A percentile compares a stretch with the other conserved stretches of the same genome.
phyloP scores from a whole-genome alignment of 2,113 vertebrate genomes.

The Columba janthina region DNA sequence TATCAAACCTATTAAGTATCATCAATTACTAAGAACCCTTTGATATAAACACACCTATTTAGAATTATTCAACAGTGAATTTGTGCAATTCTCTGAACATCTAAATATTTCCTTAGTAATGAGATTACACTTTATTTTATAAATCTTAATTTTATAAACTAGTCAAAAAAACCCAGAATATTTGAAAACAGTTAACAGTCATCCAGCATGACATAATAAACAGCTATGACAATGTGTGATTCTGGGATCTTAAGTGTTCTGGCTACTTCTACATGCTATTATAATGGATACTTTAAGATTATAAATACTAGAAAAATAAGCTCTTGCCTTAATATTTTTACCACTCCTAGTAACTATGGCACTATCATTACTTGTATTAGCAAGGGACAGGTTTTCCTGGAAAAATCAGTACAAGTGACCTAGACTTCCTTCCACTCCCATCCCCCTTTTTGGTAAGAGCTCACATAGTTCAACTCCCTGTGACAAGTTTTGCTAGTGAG shows the following conservation, averaged over 20 bases:
- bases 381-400: neutral
- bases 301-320: neutral
- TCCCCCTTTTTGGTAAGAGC: neutral
- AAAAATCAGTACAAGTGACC: neutral
- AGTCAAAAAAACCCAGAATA: neutral
- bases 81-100: neutral
- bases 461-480: neutral
- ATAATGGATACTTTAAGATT: neutral
- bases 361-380: neutral
- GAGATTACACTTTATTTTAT: neutral
- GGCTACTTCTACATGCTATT: neutral
- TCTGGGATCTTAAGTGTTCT: neutral
- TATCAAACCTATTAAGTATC: neutral
- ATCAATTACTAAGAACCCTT: neutral
- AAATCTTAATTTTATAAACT: neutral
- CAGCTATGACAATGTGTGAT: neutral
- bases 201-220: neutral
- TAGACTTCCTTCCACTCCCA: rapidly evolving
- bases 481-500: neutral
- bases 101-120: neutral
- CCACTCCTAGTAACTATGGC: neutral
- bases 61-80: neutral
- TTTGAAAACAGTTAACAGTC: neutral
- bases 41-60: neutral
- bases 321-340: neutral